Base-by-base conservation (phyloP, 92 coral and sea anemone genomes). In the Epizoanthus rinbou region DNA sequence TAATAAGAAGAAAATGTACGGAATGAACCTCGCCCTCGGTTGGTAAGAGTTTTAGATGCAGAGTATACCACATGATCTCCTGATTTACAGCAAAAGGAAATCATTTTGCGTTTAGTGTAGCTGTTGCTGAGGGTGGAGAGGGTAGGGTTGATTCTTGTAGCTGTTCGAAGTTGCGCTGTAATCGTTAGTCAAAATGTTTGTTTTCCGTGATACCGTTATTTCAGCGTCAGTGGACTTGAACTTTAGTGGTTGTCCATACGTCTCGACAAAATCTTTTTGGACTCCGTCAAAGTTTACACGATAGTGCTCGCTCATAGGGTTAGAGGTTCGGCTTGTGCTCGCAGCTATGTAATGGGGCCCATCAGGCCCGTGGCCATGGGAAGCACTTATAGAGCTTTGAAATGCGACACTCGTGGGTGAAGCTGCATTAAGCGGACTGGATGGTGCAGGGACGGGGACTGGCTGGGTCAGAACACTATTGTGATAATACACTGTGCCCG, bases 221-320 rank as follows among this genome's bases (percentile, higher is more conserved):
- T 60, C 82, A 37, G 82, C 82, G 6, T 13, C 82, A 16, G 13
- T 78, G 69, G 82, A 60, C 21, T 19, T 60, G 41, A 78, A 41
- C 52, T 62, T 62, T 41, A 78, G 17, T 2, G 82, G 71, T 39
- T n/a, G 50, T 41, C 70, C 82, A 9, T 71, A 58, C 45, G 71
- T 18, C 56, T 59, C 33, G 35, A 62, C 39, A 21, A 78, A n/a
- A 63, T 78, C 82, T 41, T 78, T 62, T 60, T 78, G 71, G 14
- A 78, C 35, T 37, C 82, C 82, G 17, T 62, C 82, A 62, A 78
- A 35, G 71, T 13, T 78, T 21, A 78, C 57, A 21, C 52, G 39
- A 63, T 78, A 78, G 1, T 78, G 47, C 53, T 59, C 57, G 45
- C 28, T 19, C 17, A 37, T n/a, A 24, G 65, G 80, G 28, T 75